phyloP scores from a whole-genome alignment of 2,797 vertebrate genomes.

The Myotis myotis region DNA sequence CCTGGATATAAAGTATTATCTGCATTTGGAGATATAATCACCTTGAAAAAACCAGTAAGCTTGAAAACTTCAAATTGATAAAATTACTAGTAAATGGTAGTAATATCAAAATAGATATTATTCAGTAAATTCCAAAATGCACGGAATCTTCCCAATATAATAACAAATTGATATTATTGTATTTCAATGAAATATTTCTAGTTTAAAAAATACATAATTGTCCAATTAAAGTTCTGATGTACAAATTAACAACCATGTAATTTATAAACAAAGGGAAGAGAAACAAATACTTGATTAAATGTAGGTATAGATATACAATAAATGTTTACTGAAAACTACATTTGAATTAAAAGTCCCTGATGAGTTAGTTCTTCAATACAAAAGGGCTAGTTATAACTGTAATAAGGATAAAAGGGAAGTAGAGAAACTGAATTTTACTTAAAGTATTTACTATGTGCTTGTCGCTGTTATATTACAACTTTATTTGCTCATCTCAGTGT shows the following conservation, averaged over 20 bases:
- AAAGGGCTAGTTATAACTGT: neutral
- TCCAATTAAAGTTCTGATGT: neutral
- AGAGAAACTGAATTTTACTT: neutral
- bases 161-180: neutral
- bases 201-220: neutral
- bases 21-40: conserved; percentile 3
- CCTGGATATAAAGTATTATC: conserved; percentile 18
- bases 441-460: neutral
- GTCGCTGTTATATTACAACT: neutral
- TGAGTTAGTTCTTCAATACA: neutral
- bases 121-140: conserved; percentile 1
- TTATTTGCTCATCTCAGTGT: neutral
- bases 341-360: neutral
- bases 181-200: neutral
- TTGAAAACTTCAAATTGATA: neutral
- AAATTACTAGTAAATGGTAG: neutral
- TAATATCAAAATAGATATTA: neutral
- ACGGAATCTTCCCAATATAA: neutral
- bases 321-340: neutral
- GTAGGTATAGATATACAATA: neutral
- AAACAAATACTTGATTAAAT: conserved; percentile 24
- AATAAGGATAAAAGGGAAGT: neutral
- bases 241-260: neutral
- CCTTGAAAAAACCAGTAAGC: neutral
- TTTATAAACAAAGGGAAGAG: neutral